Conservation (phyloP, 2,113 vertebrate genomes). For the Cephalopholis sonnerati region DNA sequence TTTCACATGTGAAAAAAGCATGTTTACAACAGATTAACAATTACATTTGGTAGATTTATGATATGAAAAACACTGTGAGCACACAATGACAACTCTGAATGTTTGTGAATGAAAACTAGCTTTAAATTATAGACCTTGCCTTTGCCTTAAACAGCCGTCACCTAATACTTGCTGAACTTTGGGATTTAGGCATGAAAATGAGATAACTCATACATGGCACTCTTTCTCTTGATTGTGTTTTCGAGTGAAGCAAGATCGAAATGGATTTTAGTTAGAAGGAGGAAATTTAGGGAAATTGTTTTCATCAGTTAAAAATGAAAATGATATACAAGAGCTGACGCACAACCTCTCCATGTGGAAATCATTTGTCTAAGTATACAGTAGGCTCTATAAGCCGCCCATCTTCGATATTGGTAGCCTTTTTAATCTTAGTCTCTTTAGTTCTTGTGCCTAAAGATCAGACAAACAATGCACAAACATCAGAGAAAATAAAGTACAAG, state of each 20-base stretch:
- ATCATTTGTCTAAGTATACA: neutral
- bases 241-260: neutral
- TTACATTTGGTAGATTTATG: neutral
- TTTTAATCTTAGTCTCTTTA: neutral
- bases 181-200: too few species aligned
- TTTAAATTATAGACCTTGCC: neutral
- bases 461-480: neutral
- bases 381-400: neutral
- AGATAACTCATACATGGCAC: too few species aligned
- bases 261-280: too few species aligned
- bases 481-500: neutral
- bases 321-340: neutral
- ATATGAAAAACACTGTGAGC: neutral
- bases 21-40: slow-evolving; percentile 13
- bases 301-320: neutral
- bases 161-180: too few species aligned
- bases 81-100: neutral
- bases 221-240: neutral
- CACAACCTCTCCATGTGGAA: neutral
- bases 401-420: neutral
- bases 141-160: too few species aligned
- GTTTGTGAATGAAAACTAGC: slow-evolving; percentile 3
- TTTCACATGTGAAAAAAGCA: neutral
- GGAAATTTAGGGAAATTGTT: neutral
- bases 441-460: neutral